Evolutionary conservation across 2,888 invertebrate species (phyloP).

Genomic region (Thalpophila matura): DNA sequence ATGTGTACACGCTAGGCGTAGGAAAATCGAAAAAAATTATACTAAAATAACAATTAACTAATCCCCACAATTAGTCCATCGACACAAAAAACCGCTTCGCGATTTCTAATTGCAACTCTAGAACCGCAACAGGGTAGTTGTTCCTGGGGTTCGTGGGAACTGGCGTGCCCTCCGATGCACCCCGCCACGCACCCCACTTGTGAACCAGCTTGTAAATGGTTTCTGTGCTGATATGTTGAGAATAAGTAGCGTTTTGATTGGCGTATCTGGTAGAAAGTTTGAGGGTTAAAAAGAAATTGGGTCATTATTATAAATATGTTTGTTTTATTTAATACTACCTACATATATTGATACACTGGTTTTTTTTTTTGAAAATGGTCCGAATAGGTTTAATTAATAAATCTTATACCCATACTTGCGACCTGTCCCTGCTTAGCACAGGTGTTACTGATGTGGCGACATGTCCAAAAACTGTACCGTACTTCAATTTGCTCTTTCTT

Average conservation of each 20-base stretch:
- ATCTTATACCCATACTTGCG: too few relatives aligned
- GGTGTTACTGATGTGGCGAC: too few relatives aligned
- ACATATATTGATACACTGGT: neutral
- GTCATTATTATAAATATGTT: slow-evolving; percentile 29
- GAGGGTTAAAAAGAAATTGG: slow-evolving; percentile 18
- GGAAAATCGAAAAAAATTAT: neutral
- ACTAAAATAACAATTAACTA: neutral
- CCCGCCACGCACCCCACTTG: slow-evolving; percentile 53
- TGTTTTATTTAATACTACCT: neutral
- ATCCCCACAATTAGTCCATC: slow-evolving; percentile 35
- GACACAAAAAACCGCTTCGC: slow-evolving; percentile 27
- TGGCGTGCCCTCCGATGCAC: slow-evolving; percentile 49
- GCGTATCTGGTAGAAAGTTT: slow-evolving; percentile 16
- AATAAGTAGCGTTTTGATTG: slow-evolving; percentile 33
- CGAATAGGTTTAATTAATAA: too few relatives aligned
- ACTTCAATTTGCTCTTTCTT: too few relatives aligned
- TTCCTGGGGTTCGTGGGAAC: slow-evolving; percentile 63
- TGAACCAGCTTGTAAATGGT: slow-evolving; percentile 58
- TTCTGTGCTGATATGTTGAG: slow-evolving; percentile 54
- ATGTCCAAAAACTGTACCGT: too few relatives aligned
- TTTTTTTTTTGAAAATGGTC: neutral
- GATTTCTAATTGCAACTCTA: slow-evolving; percentile 51
- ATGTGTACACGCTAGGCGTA: neutral
- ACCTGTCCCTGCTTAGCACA: too few relatives aligned
- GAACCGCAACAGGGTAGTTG: slow-evolving; percentile 44